phyloP scores from a whole-genome alignment of 1,140 invertebrate species.

The Phocides pigmalion region DNA sequence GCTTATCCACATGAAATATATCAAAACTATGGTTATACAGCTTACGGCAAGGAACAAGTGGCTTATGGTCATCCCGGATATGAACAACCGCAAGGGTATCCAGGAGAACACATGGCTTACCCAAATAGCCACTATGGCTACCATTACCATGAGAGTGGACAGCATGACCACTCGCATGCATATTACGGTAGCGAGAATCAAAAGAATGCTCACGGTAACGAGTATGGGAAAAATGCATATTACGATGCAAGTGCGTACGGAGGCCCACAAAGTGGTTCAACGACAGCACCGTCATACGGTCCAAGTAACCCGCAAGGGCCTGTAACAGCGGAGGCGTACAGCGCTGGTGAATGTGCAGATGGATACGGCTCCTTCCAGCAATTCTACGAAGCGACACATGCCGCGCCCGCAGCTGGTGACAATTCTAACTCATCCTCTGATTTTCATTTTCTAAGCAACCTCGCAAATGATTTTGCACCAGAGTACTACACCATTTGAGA shows the following conservation, averaged over 20 bases:
- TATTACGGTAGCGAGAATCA: conserved; percentile 72
- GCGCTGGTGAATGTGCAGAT: conserved; percentile 85
- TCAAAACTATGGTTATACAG: conserved; percentile 80
- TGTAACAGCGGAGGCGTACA: conserved; percentile 58
- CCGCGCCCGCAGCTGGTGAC: conserved; percentile 85
- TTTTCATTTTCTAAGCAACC: conserved; percentile 95
- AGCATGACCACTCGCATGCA: conserved; percentile 71
- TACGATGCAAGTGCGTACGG: conserved; percentile 73
- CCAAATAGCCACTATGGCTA: conserved; percentile 80
- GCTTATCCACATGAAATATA: conserved; percentile 83
- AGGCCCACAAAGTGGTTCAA: conserved; percentile 54
- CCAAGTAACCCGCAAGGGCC: conserved; percentile 54
- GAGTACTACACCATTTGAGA: conserved; percentile 94
- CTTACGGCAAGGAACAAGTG: conserved; percentile 76
- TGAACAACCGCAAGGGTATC: conserved; percentile 74
- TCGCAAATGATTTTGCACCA: conserved; percentile 95
- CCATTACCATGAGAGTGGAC: conserved; percentile 76
- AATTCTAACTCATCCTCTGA: conserved; percentile 95
- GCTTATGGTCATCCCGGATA: conserved; percentile 76
- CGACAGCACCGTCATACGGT: conserved; percentile 50
- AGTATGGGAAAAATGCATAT: conserved; percentile 75
- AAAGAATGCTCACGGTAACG: conserved; percentile 68
- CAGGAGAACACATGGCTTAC: conserved; percentile 75
- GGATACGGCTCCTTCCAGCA: conserved; percentile 88
- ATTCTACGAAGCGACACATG: conserved; percentile 86